These are phyloP conservation scores for Phlogophora meticulosa DNA, from an alignment of 2,888 invertebrate genomes.

Conservation along the genomic window DNA sequence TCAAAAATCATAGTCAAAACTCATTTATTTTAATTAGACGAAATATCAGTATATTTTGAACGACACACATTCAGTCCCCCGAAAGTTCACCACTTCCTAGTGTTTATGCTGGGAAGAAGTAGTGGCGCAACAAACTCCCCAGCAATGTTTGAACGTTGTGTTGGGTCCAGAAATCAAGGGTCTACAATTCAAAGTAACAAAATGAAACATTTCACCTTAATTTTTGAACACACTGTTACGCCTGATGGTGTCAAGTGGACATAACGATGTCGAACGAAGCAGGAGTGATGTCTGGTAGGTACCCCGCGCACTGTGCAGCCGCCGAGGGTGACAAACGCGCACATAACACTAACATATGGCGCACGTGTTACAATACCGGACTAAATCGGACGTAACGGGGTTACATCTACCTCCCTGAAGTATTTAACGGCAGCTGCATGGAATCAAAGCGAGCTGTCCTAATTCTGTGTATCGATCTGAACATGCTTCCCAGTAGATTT, in stretches of 20 bases:
- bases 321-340: conserved; percentile 38
- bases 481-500: conserved; percentile 6
- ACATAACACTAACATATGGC: conserved; percentile 33
- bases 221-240: neutral
- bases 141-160: too few relatives aligned
- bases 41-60: too few relatives aligned
- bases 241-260: conserved; percentile 10
- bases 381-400: conserved; percentile 1
- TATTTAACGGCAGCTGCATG: conserved; percentile 16
- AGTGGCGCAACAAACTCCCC: too few relatives aligned
- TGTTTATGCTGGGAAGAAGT: too few relatives aligned
- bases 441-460: conserved; percentile 20
- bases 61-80: too few relatives aligned
- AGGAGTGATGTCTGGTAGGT: neutral
- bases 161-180: neutral
- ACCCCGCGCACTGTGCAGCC: too few relatives aligned
- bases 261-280: conserved; percentile 33
- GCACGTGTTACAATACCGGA: conserved; percentile 7
- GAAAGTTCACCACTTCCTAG: too few relatives aligned
- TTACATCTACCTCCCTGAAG: conserved; percentile 20
- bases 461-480: conserved; percentile 2
- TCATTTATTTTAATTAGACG: too few relatives aligned
- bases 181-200: neutral
- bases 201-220: neutral
- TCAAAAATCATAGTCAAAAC: too few relatives aligned